Evolutionary conservation across 1,140 invertebrate species (phyloP), one percentile per base, ranked within the genome.

Genomic region (Lutraria rhynchaena): DNA sequence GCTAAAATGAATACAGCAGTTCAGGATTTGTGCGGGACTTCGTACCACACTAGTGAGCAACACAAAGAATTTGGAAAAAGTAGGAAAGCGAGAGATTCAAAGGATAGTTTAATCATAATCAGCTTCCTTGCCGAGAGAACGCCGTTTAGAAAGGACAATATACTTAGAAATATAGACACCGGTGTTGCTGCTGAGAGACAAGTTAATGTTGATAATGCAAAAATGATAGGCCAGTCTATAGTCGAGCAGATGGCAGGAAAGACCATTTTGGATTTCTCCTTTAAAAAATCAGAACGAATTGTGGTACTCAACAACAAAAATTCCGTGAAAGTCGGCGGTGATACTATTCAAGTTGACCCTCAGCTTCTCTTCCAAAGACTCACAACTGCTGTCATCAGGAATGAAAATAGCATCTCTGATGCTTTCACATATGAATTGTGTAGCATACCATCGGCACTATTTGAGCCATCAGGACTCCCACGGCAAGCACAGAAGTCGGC

Each of bases 341-440:
- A 86, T 24, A 35, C 17, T 22, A 17, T 83, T 19, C 53, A 67
- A 27, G 29, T 83, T 63, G 81, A 85, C 55, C 81, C 85, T 7
- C 74, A 83, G 19, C 35, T 85, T 11, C 57, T 86, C 2, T 86
- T 86, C 46, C 83, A 86, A 49, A 37, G 85, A 19, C 58, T 86
- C 1, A 69, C 51, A 7, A 55, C 71, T 17, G 77, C 74, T 9
- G 49, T 27, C 17, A 55, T n/a, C 11, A 3, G 31, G 0, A n/a
- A n/a, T n/a, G n/a, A n/a, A n/a, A n/a, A n/a, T n/a, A n/a, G n/a
- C n/a, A n/a, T n/a, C n/a, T n/a, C n/a, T n/a, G 67, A 81, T n/a
- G n/a, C 75, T 5, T 82, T 84, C 27, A 73, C 53, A 22, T 84
- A 74, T 80, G 83, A 84, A 61, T 44, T 86, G n/a, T 65, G 71